These are phyloP conservation scores for Larimichthys crocea DNA, from an alignment of 2,113 vertebrate species.

Conservation along the genomic window DNA sequence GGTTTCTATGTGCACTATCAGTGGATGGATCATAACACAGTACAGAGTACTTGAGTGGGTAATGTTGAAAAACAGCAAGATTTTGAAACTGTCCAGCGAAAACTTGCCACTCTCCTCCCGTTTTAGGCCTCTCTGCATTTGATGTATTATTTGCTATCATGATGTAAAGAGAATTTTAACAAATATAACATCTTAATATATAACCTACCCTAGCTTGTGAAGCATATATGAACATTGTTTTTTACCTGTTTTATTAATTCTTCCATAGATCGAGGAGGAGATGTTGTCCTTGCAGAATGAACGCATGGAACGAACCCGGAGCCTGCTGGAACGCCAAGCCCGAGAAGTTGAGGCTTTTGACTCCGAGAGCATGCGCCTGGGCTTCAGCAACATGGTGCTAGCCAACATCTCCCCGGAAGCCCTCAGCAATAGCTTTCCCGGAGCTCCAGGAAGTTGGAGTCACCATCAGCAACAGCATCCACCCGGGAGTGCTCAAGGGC, in stretches of 20 bases:
- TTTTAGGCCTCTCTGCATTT: too few species aligned
- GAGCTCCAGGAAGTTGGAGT: slow-evolving; percentile 92
- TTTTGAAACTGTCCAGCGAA: too few species aligned
- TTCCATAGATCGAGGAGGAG: slow-evolving; percentile 95
- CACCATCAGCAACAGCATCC: slow-evolving; percentile 83
- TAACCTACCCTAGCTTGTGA: neutral
- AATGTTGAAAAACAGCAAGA: too few species aligned
- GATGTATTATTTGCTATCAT: too few species aligned
- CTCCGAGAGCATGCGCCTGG: slow-evolving; percentile 99
- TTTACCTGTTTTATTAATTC: neutral
- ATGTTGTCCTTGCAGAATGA: slow-evolving; percentile 96
- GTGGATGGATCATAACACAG: neutral
- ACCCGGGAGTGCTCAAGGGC: slow-evolving; percentile 88
- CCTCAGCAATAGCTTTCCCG: slow-evolving; percentile 97
- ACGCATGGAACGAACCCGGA: slow-evolving; percentile 94
- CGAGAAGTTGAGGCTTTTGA: slow-evolving; percentile 98
- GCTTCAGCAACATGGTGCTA: slow-evolving; percentile 99
- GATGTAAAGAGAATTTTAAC: too few species aligned
- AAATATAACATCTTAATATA: too few species aligned
- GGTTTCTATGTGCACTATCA: neutral
- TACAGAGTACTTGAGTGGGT: neutral
- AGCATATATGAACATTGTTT: neutral
- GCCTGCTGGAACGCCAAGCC: slow-evolving; percentile 96
- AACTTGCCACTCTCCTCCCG: too few species aligned
- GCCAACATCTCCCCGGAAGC: slow-evolving; percentile 96